phyloP scores from a whole-genome alignment of 1,140 invertebrate genomes.

The Micrasema minimum region DNA sequence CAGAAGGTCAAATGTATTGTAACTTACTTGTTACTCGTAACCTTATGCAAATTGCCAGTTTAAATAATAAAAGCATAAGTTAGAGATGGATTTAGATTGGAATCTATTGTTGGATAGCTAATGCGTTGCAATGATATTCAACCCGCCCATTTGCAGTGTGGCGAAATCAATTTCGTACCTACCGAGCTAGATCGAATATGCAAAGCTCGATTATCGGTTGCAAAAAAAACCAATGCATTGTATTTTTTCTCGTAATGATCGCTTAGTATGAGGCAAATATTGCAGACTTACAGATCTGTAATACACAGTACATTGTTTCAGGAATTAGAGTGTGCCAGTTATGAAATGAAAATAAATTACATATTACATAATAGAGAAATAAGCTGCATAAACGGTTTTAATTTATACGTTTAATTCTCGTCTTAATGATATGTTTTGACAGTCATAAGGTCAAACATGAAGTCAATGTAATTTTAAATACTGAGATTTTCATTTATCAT shows the following conservation, averaged over 20 bases:
- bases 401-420: no score
- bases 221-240: conserved; percentile 24
- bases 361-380: no score
- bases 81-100: conserved; percentile 34
- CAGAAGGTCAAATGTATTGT: conserved; percentile 13
- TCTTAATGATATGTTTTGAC: no score
- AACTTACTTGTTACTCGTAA: conserved; percentile 1
- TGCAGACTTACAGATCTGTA: no score
- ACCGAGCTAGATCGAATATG: conserved; percentile 11
- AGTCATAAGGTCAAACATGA: no score
- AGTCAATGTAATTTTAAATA: no score
- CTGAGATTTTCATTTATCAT: no score
- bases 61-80: conserved; percentile 28
- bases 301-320: conserved; percentile 12
- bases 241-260: conserved; percentile 20
- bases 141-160: conserved; percentile 25
- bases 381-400: no score
- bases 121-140: conserved; percentile 12
- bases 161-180: conserved; percentile 30
- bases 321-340: no score
- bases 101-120: not conserved
- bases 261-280: no score
- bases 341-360: no score
- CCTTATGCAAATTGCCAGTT: conserved; percentile 22
- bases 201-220: conserved; percentile 20